Evolutionary conservation across 1,140 invertebrate species (phyloP).

Genomic region (Saccostrea cuccullata): DNA sequence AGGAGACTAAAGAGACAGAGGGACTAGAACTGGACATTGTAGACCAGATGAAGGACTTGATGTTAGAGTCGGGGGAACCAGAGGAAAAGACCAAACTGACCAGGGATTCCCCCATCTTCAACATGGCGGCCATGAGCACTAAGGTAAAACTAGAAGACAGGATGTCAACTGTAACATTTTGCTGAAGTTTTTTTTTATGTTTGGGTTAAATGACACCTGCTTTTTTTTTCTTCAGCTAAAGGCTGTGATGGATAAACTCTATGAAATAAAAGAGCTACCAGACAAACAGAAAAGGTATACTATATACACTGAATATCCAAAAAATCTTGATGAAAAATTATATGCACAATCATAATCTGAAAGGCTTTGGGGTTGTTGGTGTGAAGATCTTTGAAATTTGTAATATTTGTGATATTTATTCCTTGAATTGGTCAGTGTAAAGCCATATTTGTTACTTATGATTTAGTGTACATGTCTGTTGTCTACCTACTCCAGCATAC

Average conservation of each 20-base stretch:
- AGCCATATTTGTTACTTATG: no score
- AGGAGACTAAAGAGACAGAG: conserved; percentile 74
- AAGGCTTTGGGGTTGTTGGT: conserved; percentile 80
- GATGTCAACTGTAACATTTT: background rate
- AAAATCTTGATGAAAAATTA: background rate
- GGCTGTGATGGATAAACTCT: conserved; percentile 82
- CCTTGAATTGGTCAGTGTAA: no score
- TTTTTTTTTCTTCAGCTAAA: conserved; percentile 79
- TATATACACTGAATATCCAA: background rate
- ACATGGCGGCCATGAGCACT: conserved; percentile 63
- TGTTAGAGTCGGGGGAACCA: conserved; percentile 76
- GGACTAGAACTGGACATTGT: conserved; percentile 82
- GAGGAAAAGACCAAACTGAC: conserved; percentile 53
- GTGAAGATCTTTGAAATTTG: no score
- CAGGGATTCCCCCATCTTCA: conserved; percentile 60
- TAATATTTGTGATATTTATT: no score
- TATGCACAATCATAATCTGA: background rate
- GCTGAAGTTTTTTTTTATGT: background rate
- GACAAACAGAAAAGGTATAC: conserved; percentile 60
- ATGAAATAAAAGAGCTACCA: conserved; percentile 52
- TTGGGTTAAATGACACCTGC: background rate
- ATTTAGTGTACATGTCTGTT: no score
- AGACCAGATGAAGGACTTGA: conserved; percentile 82
- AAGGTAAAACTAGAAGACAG: conserved; percentile 57
- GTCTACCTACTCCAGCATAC: no score